Evolutionary conservation across 1,140 invertebrate genomes (phyloP).

Genomic region (Acyrthosiphon pisum): DNA sequence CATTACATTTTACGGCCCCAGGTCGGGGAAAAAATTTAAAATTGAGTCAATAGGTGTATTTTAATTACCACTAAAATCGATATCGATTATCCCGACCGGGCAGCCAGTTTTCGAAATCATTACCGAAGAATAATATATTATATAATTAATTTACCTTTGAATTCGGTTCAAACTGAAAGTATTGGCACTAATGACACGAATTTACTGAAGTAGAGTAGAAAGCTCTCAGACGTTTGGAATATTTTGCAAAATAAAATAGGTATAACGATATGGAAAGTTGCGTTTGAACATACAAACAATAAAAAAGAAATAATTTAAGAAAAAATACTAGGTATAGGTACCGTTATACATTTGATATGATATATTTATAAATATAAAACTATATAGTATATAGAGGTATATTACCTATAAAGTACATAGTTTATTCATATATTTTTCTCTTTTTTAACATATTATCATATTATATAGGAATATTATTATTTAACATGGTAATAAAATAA

Average conservation of each 20-base stretch:
- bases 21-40: not conserved
- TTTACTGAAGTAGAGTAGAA: no score
- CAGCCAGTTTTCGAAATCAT: no score
- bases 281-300: not conserved
- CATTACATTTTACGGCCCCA: not conserved
- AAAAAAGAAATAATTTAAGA: not conserved
- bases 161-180: no score
- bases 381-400: no score
- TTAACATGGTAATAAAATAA: not conserved
- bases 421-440: no score
- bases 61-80: not conserved
- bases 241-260: not conserved
- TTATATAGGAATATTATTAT: no score
- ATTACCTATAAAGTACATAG: no score
- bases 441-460: no score
- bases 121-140: no score
- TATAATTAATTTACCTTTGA: no score
- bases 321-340: not conserved
- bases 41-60: not conserved
- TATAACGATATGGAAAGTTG: not conserved
- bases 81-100: not conserved
- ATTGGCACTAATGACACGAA: no score
- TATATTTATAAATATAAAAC: no score
- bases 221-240: not conserved
- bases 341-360: not conserved